A percentile compares a stretch with the other conserved stretches of the same genome.
phyloP scores from a whole-genome alignment of 2,113 vertebrate genomes.

The Nothocercus nigrocapillus region DNA sequence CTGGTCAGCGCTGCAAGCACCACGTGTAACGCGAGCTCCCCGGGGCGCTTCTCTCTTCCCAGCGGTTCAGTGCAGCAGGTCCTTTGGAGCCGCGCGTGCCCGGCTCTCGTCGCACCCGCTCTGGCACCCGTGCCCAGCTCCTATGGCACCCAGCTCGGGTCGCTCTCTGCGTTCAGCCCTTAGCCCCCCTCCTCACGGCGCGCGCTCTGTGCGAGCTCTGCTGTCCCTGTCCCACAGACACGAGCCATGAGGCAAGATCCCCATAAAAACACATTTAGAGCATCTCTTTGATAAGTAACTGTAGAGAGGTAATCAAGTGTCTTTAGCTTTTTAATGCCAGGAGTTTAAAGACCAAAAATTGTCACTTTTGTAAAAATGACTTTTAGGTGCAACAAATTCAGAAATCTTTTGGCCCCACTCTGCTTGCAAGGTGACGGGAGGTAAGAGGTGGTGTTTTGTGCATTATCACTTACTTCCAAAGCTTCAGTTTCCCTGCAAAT shows the following conservation, averaged over 20 bases:
- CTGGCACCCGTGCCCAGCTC: too few relatives aligned
- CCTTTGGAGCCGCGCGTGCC: too few relatives aligned
- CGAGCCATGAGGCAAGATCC: not conserved
- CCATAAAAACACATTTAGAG: not conserved
- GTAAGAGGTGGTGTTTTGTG: not conserved
- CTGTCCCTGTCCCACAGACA: not conserved
- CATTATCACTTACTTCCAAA: not conserved
- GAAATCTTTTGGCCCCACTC: not conserved
- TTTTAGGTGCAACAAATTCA: not conserved
- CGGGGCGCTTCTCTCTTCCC: not conserved
- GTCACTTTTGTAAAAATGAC: not conserved
- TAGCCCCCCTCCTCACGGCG: too few relatives aligned
- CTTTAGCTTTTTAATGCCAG: accelerated
- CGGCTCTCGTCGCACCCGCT: too few relatives aligned
- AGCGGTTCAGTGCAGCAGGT: not conserved
- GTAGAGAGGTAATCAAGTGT: accelerated
- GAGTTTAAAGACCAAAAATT: not conserved
- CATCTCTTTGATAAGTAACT: accelerated
- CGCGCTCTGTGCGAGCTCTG: not conserved
- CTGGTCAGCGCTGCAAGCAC: too few relatives aligned
- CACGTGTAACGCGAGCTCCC: too few relatives aligned
- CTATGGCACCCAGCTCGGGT: too few relatives aligned
- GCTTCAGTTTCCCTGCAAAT: conserved; percentile 4
- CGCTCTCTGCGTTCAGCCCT: too few relatives aligned
- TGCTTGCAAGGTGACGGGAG: not conserved